Base-by-base conservation (phyloP, 2,888 invertebrate genomes). In the Leptinotarsa juncta region DNA sequence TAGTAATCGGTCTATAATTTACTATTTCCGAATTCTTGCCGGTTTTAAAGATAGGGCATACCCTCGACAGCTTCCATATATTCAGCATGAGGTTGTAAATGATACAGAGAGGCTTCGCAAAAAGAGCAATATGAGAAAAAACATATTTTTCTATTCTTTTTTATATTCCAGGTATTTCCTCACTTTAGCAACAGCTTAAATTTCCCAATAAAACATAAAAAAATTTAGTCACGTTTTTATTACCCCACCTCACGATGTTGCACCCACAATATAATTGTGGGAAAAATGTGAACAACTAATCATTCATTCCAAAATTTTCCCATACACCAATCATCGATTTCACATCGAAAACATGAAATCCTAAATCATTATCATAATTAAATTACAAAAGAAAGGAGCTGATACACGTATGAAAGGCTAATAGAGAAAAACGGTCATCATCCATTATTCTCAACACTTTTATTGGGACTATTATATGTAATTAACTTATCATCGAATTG, bases 401-500 rank as follows among this genome's bases (percentile, higher is more conserved):
- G 32, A 67, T 23, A 53, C 23, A 53, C 15, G 18, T 26, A 26
- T 23, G 15, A 51, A 53, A 42, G 49, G 53, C 23, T 53, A 51
- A 53, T 67, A 32, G 32, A 53, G 51, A 23, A 67, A 67, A 50
- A 53, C 26, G 18, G 42, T 51, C 16, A 67, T 51, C 16, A 67
- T 4, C 23, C 50, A 51, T 26, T 50, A 51, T 67, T 67, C 4
- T 23, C 23, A 67, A 67, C 67, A 67, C 20, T 51, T 67, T 67
- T 67, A 67, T 67, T 67, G 26, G 67, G 2, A 49, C 26, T 51
- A 53, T 50, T 50, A 67, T 51, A 62, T 62, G 62, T 42, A 62
- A 62, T 62, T 42, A 62, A 16, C 26, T 62, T 62, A 32, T 62
- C 62, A 62, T 62, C 32, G 62, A 62, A 12, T 62, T 62, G 26